Percentiles rank a stretch among this genome's conserved stretches.
Conservation (phyloP, 2,888 invertebrate species). For the Oxytorus armatus region DNA sequence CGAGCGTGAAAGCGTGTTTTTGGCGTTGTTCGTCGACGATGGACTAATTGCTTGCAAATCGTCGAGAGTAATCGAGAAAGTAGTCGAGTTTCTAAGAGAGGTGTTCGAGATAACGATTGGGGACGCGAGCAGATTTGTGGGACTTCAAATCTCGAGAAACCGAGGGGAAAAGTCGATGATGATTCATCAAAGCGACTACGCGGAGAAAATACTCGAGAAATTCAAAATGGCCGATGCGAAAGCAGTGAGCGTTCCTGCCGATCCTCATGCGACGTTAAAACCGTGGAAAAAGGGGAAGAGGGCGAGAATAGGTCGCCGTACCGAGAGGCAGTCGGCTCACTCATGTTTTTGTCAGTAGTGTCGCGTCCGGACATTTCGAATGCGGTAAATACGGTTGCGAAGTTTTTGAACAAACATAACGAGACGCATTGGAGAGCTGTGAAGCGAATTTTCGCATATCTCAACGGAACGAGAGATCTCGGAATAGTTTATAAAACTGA, state of each 20-base stretch:
- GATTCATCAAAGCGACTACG: conserved; percentile 61
- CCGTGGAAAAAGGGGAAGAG: conserved; percentile 38
- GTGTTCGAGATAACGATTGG: too few species aligned
- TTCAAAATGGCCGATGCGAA: conserved; percentile 46
- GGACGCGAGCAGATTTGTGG: too few species aligned
- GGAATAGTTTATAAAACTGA: conserved; percentile 62
- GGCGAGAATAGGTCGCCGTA: conserved; percentile 56
- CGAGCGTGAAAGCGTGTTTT: too few species aligned
- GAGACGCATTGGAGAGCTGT: conserved; percentile 66
- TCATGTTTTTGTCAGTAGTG: conserved; percentile 66
- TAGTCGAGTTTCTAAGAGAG: too few species aligned
- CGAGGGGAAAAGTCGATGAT: too few species aligned
- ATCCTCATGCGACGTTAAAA: conserved; percentile 60
- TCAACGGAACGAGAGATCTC: conserved; percentile 39
- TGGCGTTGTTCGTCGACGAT: conserved; percentile 65
- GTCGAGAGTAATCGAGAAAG: not conserved
- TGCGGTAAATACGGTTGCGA: conserved; percentile 65
- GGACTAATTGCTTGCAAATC: conserved; percentile 59
- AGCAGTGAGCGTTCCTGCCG: conserved; percentile 56
- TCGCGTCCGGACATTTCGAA: conserved; percentile 67
- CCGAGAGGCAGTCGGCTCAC: conserved; percentile 69
- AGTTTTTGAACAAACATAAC: conserved; percentile 59
- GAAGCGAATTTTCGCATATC: conserved; percentile 63
- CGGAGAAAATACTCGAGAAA: conserved; percentile 53
- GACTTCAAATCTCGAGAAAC: conserved; percentile 55